Conservation (phyloP, 2,888 invertebrate genomes). For the Deilephila porcellus region DNA sequence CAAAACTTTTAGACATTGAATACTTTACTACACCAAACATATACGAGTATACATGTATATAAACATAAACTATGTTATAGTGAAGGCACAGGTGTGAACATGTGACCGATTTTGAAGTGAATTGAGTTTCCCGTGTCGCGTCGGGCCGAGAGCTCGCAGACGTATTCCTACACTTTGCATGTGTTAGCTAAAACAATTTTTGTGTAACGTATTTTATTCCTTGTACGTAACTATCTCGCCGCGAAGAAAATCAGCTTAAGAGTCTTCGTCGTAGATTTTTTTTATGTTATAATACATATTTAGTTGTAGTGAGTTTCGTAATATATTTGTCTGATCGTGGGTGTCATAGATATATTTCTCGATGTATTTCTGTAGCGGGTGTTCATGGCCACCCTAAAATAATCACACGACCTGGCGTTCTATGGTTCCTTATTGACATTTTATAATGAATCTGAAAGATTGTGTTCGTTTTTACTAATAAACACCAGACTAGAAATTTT, state of each 20-base stretch:
- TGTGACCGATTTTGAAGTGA: constrained; percentile 39
- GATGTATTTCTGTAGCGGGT: too few relatives aligned
- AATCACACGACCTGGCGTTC: too few relatives aligned
- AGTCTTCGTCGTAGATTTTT: neutral
- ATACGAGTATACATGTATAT: neutral
- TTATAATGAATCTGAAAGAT: too few relatives aligned
- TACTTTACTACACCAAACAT: neutral
- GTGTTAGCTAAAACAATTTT: constrained; percentile 24
- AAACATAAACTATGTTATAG: constrained; percentile 7
- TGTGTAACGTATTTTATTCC: constrained; percentile 11
- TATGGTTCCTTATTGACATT: too few relatives aligned
- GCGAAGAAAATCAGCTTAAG: neutral
- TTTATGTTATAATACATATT: neutral
- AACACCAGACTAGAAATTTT: too few relatives aligned
- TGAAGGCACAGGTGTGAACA: constrained; percentile 37
- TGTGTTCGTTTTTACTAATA: too few relatives aligned
- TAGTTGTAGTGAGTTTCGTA: neutral
- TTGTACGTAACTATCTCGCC: neutral
- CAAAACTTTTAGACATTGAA: too few relatives aligned
- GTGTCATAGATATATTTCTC: too few relatives aligned
- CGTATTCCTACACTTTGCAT: constrained; percentile 30
- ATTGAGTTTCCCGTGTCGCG: constrained; percentile 39
- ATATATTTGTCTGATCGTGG: too few relatives aligned
- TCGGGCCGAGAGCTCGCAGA: constrained; percentile 26
- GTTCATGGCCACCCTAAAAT: too few relatives aligned